Evolutionary conservation across 2,888 invertebrate species (phyloP).

Genomic region (Prostheceraeus crozeri): DNA sequence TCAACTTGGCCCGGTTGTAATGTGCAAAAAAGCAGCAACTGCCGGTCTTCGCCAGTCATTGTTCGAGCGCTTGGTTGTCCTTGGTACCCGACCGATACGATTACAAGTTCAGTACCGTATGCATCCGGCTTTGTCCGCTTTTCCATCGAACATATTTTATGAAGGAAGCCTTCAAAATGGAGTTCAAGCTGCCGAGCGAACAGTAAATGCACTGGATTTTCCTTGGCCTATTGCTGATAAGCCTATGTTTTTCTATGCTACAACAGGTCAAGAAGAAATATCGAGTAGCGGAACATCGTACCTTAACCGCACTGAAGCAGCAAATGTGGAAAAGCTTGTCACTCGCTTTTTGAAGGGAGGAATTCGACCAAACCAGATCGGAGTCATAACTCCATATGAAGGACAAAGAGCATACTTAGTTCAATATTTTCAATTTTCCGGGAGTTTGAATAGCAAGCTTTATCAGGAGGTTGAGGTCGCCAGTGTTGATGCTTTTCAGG

Average conservation of each 20-base stretch:
- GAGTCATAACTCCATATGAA: conserved; percentile 91
- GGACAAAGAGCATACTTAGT: conserved; percentile 91
- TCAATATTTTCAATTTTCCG: conserved; percentile 97
- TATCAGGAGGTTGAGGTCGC: conserved; percentile 96
- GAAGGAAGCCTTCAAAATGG: conserved; percentile 98
- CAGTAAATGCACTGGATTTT: conserved; percentile 74
- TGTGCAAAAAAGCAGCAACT: conserved; percentile 96
- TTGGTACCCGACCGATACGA: conserved; percentile 90
- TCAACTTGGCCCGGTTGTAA: conserved; percentile 94
- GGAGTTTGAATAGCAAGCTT: conserved; percentile 85
- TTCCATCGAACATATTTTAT: conserved; percentile 98
- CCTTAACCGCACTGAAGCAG: conserved; percentile 87
- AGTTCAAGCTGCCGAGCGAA: conserved; percentile 85
- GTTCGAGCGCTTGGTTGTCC: conserved; percentile 89
- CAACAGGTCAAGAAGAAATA: conserved; percentile 90
- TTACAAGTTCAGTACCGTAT: conserved; percentile 91
- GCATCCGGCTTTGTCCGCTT: conserved; percentile 93
- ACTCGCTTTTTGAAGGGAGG: conserved; percentile 78
- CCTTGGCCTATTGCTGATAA: conserved; percentile 89
- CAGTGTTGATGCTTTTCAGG: conserved; percentile 98
- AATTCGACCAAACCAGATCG: conserved; percentile 93
- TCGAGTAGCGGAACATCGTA: conserved; percentile 97
- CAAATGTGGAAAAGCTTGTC: conserved; percentile 79
- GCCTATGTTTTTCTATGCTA: conserved; percentile 98
- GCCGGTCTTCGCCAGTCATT: conserved; percentile 93